A percentile compares a stretch with the other conserved stretches of the same genome.
These are phyloP conservation scores for Dinoponera quadriceps DNA, from an alignment of 1,140 invertebrate species.

Conservation along the genomic window DNA sequence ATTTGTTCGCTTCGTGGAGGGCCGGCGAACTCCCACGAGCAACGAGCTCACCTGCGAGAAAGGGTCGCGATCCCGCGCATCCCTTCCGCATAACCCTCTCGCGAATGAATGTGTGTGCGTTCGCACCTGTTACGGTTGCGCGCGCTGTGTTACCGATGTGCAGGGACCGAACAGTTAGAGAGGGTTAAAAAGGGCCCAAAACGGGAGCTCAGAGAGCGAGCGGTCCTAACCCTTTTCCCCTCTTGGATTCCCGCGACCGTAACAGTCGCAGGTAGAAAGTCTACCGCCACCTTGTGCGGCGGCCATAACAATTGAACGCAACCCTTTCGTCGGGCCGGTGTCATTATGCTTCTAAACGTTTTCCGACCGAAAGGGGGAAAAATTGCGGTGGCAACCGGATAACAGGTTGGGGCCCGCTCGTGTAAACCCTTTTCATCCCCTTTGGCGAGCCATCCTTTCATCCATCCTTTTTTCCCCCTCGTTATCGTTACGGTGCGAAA, in stretches of 20 bases:
- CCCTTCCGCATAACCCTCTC: conserved; percentile 59
- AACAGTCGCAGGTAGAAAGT: conserved; percentile 73
- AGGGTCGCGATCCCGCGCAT: conserved; percentile 51
- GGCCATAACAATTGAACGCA: conserved; percentile 67
- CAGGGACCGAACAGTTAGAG: conserved; percentile 66
- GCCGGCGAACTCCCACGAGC: conserved; percentile 3
- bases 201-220: conserved; percentile 38
- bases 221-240: conserved; percentile 69
- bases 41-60: conserved; percentile 37
- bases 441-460: neutral
- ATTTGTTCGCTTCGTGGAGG: conserved; percentile 49
- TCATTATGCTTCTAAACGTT: conserved; percentile 76
- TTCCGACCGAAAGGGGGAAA: conserved; percentile 57
- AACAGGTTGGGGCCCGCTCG: conserved; percentile 70
- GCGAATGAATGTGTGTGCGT: neutral
- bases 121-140: conserved; percentile 66
- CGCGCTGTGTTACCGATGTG: conserved; percentile 48
- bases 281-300: conserved; percentile 64
- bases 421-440: conserved; percentile 62
- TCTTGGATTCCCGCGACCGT: neutral
- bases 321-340: conserved; percentile 76
- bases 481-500: conserved; percentile 26
- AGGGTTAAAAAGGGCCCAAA: conserved; percentile 76
- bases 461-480: conserved; percentile 9
- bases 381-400: conserved; percentile 43